Conservation (phyloP, 2,888 invertebrate genomes). For the Lymantria monacha region DNA sequence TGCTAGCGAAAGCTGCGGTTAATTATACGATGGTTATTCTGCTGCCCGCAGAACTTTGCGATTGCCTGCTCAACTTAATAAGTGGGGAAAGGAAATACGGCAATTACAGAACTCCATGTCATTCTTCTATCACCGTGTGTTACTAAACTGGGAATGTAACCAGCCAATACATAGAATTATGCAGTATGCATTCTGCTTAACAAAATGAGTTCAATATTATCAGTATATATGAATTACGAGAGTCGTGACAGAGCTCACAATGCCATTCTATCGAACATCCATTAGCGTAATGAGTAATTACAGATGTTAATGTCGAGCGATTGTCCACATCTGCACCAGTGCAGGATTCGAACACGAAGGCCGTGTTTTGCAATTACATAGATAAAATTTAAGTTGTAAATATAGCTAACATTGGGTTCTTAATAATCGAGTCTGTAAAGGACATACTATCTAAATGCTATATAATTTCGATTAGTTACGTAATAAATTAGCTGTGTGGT, state of each 20-base stretch:
- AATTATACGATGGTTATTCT: too few species aligned
- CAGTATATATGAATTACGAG: constrained; percentile 14
- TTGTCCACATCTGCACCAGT: constrained; percentile 39
- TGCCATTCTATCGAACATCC: constrained; percentile 54
- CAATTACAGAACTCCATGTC: too few species aligned
- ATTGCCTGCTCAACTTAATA: too few species aligned
- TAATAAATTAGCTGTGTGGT: too few species aligned
- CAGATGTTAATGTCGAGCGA: constrained; percentile 49
- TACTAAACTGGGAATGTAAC: too few species aligned
- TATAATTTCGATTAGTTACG: neutral
- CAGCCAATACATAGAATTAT: too few species aligned
- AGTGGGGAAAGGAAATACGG: too few species aligned
- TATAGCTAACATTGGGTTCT: constrained; percentile 34
- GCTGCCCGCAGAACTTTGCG: too few species aligned
- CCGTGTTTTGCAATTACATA: constrained; percentile 55
- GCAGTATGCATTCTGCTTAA: neutral
- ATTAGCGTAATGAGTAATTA: constrained; percentile 73
- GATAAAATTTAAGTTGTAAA: constrained; percentile 32
- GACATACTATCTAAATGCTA: constrained; percentile 8
- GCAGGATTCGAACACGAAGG: constrained; percentile 57
- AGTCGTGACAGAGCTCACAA: constrained; percentile 64
- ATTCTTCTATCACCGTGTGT: too few species aligned
- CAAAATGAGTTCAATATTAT: neutral
- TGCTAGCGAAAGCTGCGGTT: too few species aligned
- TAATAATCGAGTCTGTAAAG: constrained; percentile 33